These are phyloP conservation scores for Pundamilia nyererei DNA, from an alignment of 2,113 vertebrate species.

Conservation along the genomic window DNA sequence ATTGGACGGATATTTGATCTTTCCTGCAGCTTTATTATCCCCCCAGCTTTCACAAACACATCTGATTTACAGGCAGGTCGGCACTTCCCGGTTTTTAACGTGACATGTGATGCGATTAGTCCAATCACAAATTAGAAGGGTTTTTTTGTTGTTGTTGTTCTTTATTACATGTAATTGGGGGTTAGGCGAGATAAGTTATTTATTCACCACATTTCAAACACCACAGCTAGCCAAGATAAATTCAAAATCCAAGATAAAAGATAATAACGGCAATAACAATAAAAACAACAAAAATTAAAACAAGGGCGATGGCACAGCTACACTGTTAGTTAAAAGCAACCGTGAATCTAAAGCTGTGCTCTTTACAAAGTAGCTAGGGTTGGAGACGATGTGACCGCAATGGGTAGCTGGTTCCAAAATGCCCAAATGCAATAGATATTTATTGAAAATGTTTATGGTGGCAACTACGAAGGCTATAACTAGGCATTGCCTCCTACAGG, in stretches of 20 bases:
- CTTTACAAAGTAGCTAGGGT: background rate
- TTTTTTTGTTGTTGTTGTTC: background rate
- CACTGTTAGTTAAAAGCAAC: background rate
- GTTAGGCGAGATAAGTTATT: background rate
- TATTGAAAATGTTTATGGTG: background rate
- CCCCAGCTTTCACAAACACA: background rate
- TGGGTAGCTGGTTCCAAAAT: background rate
- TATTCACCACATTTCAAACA: background rate
- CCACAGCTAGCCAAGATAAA: background rate
- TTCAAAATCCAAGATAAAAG: background rate
- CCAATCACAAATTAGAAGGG: background rate
- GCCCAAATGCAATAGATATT: background rate
- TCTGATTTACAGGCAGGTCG: rapidly evolving
- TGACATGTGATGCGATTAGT: background rate
- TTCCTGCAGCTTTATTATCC: background rate
- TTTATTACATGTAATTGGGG: background rate
- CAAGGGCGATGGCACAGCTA: background rate
- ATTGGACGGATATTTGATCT: background rate
- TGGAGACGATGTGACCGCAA: background rate
- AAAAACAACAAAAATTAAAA: background rate
- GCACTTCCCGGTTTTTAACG: background rate
- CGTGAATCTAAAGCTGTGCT: background rate
- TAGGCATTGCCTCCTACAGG: background rate
- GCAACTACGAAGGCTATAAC: background rate
- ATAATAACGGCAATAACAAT: background rate